Conservation (phyloP, 2,888 invertebrate genomes). For the Apodemia mormo region DNA sequence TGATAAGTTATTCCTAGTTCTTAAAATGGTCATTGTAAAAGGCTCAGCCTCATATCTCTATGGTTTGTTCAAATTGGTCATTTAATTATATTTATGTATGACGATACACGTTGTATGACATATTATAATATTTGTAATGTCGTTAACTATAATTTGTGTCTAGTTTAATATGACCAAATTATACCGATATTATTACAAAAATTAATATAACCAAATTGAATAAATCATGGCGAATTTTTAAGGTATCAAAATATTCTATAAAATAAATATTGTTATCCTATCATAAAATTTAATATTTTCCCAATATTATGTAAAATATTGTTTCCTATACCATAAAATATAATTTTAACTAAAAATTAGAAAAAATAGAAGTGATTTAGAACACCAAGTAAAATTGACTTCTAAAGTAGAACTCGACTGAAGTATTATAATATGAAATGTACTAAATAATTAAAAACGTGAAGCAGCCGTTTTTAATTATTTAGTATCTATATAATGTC, state of each 20-base stretch:
- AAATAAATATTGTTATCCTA: constrained; percentile 11
- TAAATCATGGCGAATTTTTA: neutral
- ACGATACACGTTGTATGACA: neutral
- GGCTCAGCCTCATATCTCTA: constrained; percentile 76
- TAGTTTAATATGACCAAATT: too few species aligned
- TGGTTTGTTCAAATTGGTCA: constrained; percentile 48
- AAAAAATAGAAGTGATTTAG: constrained; percentile 17
- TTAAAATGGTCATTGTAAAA: constrained; percentile 32
- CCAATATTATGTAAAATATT: constrained; percentile 11
- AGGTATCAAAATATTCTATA: constrained; percentile 12
- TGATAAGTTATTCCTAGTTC: constrained; percentile 1
- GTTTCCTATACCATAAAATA: neutral
- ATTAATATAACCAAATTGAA: neutral
- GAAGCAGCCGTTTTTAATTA: too few species aligned
- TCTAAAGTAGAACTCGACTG: constrained; percentile 23
- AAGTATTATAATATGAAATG: too few species aligned
- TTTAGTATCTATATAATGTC: too few species aligned
- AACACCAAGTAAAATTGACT: constrained; percentile 25
- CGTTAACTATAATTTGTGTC: too few species aligned
- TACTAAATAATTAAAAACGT: too few species aligned
- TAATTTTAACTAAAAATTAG: neutral
- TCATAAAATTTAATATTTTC: constrained; percentile 4
- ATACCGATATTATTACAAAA: too few species aligned
- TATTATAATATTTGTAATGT: too few species aligned
- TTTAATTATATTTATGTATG: constrained; percentile 37